Base-by-base conservation (phyloP, 2,797 vertebrate species). In the Cheirogaleus major region DNA sequence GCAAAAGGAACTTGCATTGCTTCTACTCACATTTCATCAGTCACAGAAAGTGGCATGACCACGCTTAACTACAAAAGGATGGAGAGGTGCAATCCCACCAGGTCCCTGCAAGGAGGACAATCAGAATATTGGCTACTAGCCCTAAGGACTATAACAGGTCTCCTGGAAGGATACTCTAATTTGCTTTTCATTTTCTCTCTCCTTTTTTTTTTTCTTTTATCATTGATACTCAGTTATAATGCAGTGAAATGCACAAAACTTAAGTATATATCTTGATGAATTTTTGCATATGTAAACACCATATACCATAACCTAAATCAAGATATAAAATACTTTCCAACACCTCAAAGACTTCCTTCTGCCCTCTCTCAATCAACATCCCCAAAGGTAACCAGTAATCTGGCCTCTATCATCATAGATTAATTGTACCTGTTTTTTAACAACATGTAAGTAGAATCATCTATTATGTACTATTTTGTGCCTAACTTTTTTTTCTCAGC, bases 391-490 rank as follows among this genome's bases (percentile, higher is more conserved):
- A 81, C 38, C 2, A 25, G 35, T 88, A 88, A 59, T 59, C 13
- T 83, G 35, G 65, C 20, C 7, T 69, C 73, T 59, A 48, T 25
- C 7, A 76, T 30, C 23, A 85, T 7, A 23, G 59, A 88, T 73
- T 84, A 79, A 73, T 80, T 88, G 50, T 95, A 20, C 61, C 50
- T 82, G 14, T n/a, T 89, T 89, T 96, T 70, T n/a, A 85, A 88
- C 17, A 92, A 43, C 11, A 72, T 55, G 87, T 20, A 83, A 67
- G 63, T 17, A 61, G 48, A 95, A 81, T 70, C 18, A 84, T 35
- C 8, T 59, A 45, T 43, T 75, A 78, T 20, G 23, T 41, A 61
- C 23, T 63, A 12, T 76, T 94, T 55, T 41, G 45, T 65, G 14
- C 32, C 41, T 92, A 35, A 41, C 55, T 35, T 83, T 18, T 67